Evolutionary conservation across 2,888 invertebrate genomes (phyloP).

Genomic region (Drosophila anomalata): DNA sequence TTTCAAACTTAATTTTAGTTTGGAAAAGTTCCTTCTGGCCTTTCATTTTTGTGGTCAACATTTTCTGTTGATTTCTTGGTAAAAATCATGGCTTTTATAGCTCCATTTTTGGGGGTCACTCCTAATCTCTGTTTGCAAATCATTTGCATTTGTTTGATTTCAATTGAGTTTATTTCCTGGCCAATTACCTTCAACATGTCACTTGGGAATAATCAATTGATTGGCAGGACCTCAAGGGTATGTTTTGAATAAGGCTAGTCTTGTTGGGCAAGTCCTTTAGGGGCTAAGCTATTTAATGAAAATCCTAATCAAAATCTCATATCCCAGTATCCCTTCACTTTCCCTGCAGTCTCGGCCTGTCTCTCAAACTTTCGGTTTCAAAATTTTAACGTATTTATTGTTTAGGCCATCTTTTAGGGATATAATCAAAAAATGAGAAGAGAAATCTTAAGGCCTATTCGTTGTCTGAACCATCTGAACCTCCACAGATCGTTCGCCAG

Average conservation of each 20-base stretch:
- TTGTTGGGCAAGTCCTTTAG: no score
- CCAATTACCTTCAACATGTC: neutral
- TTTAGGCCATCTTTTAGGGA: neutral
- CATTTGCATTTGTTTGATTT: neutral
- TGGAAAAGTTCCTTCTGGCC: neutral
- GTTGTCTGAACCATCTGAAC: neutral
- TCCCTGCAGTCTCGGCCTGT: neutral
- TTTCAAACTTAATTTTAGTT: neutral
- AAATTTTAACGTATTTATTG: neutral
- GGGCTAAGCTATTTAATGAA: no score
- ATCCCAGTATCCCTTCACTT: neutral
- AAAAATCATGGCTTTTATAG: neutral
- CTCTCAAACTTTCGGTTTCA: neutral
- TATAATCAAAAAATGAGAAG: neutral
- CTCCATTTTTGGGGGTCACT: neutral
- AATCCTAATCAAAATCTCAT: neutral
- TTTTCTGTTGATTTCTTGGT: neutral
- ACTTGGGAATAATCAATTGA: neutral
- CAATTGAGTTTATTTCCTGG: neutral
- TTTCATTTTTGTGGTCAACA: neutral
- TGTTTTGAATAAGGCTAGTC: neutral
- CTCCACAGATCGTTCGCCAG: neutral
- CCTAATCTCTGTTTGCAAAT: slow-evolving; percentile 2
- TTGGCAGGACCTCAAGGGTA: neutral
- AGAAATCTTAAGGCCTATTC: neutral